Conservation (phyloP, 2,888 invertebrate species). For the Eulithis prunata region DNA sequence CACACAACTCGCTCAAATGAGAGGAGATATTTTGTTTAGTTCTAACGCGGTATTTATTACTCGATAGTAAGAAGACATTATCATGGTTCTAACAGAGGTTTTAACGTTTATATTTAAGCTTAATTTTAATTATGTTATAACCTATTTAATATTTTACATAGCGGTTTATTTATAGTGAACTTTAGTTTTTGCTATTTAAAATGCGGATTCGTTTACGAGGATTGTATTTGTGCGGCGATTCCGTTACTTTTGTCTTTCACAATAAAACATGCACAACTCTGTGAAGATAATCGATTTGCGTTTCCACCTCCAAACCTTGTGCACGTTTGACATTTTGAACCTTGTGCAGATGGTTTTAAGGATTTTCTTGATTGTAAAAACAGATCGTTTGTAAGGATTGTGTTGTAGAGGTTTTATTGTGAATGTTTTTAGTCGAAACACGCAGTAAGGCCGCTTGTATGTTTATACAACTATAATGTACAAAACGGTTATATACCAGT, state of each 20-base stretch:
- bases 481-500: constrained; percentile 18
- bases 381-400: no score
- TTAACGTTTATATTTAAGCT: constrained; percentile 56
- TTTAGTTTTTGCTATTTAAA: constrained; percentile 29
- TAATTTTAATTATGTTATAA: constrained; percentile 66
- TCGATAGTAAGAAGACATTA: constrained; percentile 46
- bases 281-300: no score
- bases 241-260: constrained; percentile 4
- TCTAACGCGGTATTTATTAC: constrained; percentile 68
- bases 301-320: no score
- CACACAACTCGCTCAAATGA: constrained; percentile 65
- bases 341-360: no score
- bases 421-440: no score
- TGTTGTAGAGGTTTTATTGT: no score
- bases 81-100: constrained; percentile 61
- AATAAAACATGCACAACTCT: no score
- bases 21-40: constrained; percentile 52
- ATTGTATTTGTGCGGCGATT: constrained; percentile 23
- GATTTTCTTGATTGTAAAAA: no score
- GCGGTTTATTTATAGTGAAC: constrained; percentile 63
- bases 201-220: constrained; percentile 27
- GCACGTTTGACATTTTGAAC: no score
- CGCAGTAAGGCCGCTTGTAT: neutral
- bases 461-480: constrained; percentile 2
- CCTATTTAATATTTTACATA: constrained; percentile 76